These are phyloP conservation scores for Thalassoma bifasciatum DNA, from an alignment of 2,113 vertebrate genomes.

Conservation along the genomic window DNA sequence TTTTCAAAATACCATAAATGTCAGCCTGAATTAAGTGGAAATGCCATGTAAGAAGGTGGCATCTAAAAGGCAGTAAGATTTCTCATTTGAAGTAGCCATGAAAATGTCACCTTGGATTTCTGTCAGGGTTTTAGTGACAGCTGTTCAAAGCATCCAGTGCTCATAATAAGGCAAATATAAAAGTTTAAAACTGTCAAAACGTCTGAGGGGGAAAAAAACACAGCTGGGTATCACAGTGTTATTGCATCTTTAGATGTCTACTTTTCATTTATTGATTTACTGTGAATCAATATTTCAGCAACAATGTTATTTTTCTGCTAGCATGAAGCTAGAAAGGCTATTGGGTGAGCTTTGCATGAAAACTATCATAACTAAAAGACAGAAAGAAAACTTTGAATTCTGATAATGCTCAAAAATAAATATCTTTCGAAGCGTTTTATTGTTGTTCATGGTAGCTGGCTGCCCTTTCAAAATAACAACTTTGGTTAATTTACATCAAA, in stretches of 20 bases:
- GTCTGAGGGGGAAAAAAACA: too few species aligned
- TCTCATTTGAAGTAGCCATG: constrained; percentile 11
- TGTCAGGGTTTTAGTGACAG: background rate
- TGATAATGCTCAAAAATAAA: too few species aligned
- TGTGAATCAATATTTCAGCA: background rate
- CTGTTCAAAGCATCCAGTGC: background rate
- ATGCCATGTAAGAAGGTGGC: background rate
- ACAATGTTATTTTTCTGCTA: background rate
- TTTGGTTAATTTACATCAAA: too few species aligned
- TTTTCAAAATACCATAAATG: constrained; percentile 29
- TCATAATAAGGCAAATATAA: background rate
- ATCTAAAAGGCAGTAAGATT: background rate
- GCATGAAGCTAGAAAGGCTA: background rate
- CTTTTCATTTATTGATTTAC: background rate
- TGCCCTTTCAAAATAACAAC: too few species aligned
- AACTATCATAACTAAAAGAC: too few species aligned
- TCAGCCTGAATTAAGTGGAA: background rate
- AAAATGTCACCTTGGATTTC: constrained; percentile 6
- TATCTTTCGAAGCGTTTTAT: too few species aligned
- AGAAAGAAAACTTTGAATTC: too few species aligned
- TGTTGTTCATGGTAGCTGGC: background rate
- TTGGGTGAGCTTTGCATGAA: background rate
- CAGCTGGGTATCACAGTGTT: too few species aligned
- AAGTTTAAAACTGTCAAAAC: background rate
- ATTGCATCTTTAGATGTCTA: too few species aligned